Conservation (phyloP, 2,797 vertebrate species). For the Lagodon rhomboides region DNA sequence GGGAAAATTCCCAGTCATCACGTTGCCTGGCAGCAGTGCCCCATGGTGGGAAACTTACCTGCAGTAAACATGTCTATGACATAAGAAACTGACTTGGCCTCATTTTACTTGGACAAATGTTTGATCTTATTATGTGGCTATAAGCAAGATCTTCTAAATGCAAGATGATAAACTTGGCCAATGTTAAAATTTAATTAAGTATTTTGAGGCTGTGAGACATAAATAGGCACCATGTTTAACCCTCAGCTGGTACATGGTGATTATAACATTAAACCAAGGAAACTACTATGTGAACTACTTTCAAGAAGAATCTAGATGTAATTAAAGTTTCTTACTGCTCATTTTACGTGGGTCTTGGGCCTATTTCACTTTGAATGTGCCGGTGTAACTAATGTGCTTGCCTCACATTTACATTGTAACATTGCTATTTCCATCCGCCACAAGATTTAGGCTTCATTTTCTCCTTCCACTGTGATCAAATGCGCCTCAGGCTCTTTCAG, state of each 20-base stretch:
- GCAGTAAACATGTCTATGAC: conserved; percentile 53
- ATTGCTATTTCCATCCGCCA: conserved; percentile 38
- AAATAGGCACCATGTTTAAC: too few species aligned
- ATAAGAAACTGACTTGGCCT: not conserved
- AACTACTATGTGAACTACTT: not conserved
- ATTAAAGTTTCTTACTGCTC: not conserved
- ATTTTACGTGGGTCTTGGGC: conserved; percentile 9
- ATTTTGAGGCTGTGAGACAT: not conserved
- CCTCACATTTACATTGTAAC: conserved; percentile 35
- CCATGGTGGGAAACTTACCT: conserved; percentile 38
- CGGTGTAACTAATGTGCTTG: conserved; percentile 20
- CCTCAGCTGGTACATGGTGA: too few species aligned
- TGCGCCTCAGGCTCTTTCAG: conserved; percentile 43
- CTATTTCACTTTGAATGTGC: conserved; percentile 22
- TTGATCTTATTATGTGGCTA: not conserved
- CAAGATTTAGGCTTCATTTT: conserved; percentile 55
- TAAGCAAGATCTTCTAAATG: not conserved
- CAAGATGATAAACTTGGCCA: not conserved
- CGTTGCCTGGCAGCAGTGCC: conserved; percentile 64
- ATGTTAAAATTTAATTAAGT: not conserved
- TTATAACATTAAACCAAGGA: not conserved
- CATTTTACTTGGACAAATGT: not conserved
- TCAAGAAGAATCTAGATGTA: not conserved
- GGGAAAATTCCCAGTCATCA: conserved; percentile 67
- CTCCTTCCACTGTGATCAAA: conserved; percentile 61